Base-by-base conservation (phyloP, 1,140 invertebrate genomes). In the Drosophila orena region DNA sequence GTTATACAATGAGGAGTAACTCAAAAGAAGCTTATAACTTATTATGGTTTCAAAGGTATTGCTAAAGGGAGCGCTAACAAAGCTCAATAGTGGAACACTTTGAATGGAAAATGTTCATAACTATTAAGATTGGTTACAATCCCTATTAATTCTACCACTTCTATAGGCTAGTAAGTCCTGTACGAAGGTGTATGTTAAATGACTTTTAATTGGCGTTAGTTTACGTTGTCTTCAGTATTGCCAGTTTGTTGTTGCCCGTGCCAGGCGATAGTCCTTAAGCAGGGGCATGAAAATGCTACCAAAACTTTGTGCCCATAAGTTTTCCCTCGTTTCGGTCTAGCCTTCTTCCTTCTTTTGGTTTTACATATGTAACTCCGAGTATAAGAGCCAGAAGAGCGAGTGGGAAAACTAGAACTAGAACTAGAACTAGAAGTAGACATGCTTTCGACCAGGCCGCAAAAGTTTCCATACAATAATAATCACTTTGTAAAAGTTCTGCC, bases 391-490 rank as follows among this genome's bases (percentile, higher is more conserved):
- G 37, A 49, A 49, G 14, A 34, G 6, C 30, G 27, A 47, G n/a
- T 17, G 49, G 40, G 37, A 35, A 12, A 44, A 42, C 34, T 8
- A 44, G 58, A 50, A 30, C 35, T 24, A 24, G 24, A 17, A 17
- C 17, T 49, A 47, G 60, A 53, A 37, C 64, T 58, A 69, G 60
- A 53, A 37, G 56, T 58, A 69, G 65, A 44, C 54, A 55, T 49
- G 61, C 68, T 60, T 77, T 69, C 57, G 62, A 53, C 61, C 81
- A 66, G 53, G 54, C 74, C 53, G 60, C 58, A 77, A 76, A 86
- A 86, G 65, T 86, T 86, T 88, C 58, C 84, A 72, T 86, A 86
- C 83, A 86, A 86, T 86, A 86, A 86, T 86, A 86, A 86, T 86
- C 83, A 86, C 83, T 86, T 86, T 88, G 84, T 83, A 34, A 89